Base-by-base conservation (phyloP, 2,797 vertebrate genomes). In the Heteromormyrus szaboi region DNA sequence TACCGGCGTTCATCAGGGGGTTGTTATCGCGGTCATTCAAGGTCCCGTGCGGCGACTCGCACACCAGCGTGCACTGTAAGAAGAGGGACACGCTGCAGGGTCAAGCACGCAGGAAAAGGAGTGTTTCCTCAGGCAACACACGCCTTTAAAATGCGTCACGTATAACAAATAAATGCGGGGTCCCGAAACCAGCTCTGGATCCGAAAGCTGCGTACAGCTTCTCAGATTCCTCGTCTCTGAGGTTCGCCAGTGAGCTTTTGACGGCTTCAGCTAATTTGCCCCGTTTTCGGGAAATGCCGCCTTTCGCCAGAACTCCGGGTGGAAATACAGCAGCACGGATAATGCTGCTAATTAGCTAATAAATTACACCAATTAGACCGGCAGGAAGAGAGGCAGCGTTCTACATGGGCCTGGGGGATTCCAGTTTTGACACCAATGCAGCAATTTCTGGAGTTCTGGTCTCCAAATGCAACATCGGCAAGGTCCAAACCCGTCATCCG, bases 1-100 rank as follows among this genome's bases (percentile, higher is more conserved):
- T 95, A 99, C 98, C 98, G 90, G 97, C 95, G 54, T 97, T 97
- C 92, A 99, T 94, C 56, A 97, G 95, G 22, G 95, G 96, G 79
- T 95, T 94, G 91, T 94, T 96, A 91, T 98, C 98, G 92, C 95
- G 96, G 88, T 96, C 94, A 7, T 92, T 94, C 89, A 94, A 85
- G 85, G 93, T 93, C 90, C 96, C 95, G 50, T 96, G 93, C 48
- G 95, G 95, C 2, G 96, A 96, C 89, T 98, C 98, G 92, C 92
- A 98, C 86, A 97, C 95, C 94, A 98, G 91, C 3, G 97, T 94
- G 95, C 97, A 97, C 98, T 99, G 92, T 89, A 89, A 7, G 85
- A 33, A 89, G 22, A 90, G 0, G 91, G 0, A 89, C 51, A 88
- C 2, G 87, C 2, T 62, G 22, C 46, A 12, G 68, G 89, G 37